These are phyloP conservation scores for Leptinotarsa rubiginosa DNA, from an alignment of 2,888 invertebrate genomes.

Conservation along the genomic window DNA sequence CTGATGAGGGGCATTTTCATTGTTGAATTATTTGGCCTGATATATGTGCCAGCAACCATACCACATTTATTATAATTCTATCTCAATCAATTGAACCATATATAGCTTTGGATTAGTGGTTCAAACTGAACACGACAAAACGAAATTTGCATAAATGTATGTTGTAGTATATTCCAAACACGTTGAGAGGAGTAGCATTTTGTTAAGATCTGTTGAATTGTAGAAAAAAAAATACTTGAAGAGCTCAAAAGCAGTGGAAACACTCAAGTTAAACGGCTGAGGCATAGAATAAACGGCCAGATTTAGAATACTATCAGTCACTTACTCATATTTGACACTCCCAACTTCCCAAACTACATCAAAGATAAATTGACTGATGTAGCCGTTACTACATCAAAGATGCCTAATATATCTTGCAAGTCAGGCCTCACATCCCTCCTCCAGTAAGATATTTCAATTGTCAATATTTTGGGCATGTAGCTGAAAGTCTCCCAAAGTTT, in stretches of 20 bases:
- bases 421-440: not conserved
- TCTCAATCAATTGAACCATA: too few relatives aligned
- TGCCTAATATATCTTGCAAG: not conserved
- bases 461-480: slow-evolving; percentile 5
- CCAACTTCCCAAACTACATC: not conserved
- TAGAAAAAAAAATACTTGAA: slow-evolving; percentile 4
- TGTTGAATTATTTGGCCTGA: too few relatives aligned
- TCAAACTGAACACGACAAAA: too few relatives aligned
- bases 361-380: not conserved
- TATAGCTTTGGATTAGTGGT: too few relatives aligned
- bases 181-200: not conserved
- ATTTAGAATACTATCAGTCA: not conserved
- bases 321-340: slow-evolving; percentile 19
- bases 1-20: too few relatives aligned
- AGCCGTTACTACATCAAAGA: too few relatives aligned
- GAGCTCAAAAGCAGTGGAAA: not conserved
- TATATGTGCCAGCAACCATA: too few relatives aligned
- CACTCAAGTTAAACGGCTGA: slow-evolving; percentile 2
- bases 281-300: not conserved
- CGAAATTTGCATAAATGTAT: too few relatives aligned
- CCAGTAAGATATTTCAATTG: not conserved
- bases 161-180: too few relatives aligned
- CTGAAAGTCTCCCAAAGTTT: not conserved
- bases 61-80: too few relatives aligned
- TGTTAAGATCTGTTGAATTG: not conserved